These are phyloP conservation scores for Anastrepha ludens DNA, from an alignment of 1,140 invertebrate genomes.

Conservation along the genomic window DNA sequence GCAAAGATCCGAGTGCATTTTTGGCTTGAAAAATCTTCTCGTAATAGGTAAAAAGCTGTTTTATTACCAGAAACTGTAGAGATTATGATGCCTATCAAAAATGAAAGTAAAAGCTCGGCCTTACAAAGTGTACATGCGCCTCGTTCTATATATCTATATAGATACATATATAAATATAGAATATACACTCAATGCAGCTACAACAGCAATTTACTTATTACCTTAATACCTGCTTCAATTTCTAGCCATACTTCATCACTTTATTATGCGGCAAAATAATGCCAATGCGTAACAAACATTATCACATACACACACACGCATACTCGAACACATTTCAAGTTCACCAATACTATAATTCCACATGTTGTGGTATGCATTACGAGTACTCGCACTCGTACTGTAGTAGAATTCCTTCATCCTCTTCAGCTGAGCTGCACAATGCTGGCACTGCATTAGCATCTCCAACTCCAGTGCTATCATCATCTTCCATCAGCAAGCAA, in stretches of 20 bases:
- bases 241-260: not conserved
- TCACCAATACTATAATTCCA: conserved; percentile 21
- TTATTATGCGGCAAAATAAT: not conserved
- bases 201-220: conserved; percentile 14
- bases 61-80: too few relatives aligned
- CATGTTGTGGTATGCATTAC: not conserved
- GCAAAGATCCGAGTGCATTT: too few relatives aligned
- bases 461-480: conserved; percentile 32
- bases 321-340: conserved; percentile 1
- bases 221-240: not conserved
- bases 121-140: too few relatives aligned
- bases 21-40: too few relatives aligned
- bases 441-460: conserved; percentile 24
- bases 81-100: too few relatives aligned
- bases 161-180: too few relatives aligned
- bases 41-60: too few relatives aligned
- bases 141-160: too few relatives aligned
- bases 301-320: not conserved
- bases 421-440: not conserved
- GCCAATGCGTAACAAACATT: not conserved
- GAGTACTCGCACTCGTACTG: not conserved
- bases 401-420: not conserved
- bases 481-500: conserved; percentile 20
- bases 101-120: too few relatives aligned
- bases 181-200: too few relatives aligned